These are phyloP conservation scores for Chelmon rostratus DNA, from an alignment of 2,797 vertebrate genomes.

Conservation along the genomic window DNA sequence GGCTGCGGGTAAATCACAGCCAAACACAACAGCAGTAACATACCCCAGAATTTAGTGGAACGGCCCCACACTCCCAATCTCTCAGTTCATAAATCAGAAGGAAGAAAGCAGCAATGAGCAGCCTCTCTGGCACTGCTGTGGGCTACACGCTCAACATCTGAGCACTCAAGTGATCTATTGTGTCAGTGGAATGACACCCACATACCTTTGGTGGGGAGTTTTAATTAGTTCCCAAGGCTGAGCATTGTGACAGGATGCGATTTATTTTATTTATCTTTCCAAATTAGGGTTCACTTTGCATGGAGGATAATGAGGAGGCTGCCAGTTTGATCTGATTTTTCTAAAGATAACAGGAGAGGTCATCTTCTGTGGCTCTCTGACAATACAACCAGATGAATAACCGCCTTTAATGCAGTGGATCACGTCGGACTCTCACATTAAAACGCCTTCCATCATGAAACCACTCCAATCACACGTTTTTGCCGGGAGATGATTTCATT, in stretches of 20 bases:
- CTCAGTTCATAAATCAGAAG: constrained; percentile 67
- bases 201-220: constrained; percentile 2
- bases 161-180: constrained; percentile 30
- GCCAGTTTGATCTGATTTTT: background rate
- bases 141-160: constrained; percentile 49
- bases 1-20: constrained; percentile 61
- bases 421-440: background rate
- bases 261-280: background rate
- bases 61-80: constrained; percentile 26
- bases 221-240: constrained; percentile 18
- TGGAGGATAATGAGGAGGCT: background rate
- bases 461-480: constrained; percentile 14
- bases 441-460: constrained; percentile 22
- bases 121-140: background rate
- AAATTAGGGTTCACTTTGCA: background rate
- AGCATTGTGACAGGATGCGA: background rate
- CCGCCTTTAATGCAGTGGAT: background rate
- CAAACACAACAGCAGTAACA: constrained; percentile 41
- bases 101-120: constrained; percentile 35
- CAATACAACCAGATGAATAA: background rate
- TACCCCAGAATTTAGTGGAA: constrained; percentile 30
- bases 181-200: constrained; percentile 10
- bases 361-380: background rate
- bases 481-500: constrained; percentile 2
- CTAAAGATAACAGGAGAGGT: background rate